Conservation (phyloP, 2,797 vertebrate species). For the Anniella stebbinsi region DNA sequence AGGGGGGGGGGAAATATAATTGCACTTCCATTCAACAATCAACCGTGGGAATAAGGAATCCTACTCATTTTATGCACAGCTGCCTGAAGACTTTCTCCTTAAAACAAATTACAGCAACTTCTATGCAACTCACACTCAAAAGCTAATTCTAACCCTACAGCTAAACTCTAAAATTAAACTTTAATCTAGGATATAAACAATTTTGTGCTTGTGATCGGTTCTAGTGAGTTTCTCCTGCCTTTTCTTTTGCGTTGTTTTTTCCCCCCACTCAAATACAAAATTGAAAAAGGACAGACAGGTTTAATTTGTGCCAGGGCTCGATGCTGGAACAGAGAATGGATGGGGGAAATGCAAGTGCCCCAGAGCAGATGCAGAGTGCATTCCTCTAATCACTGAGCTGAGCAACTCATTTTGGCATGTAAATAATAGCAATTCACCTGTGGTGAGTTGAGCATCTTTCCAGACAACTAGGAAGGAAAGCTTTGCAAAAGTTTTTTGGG, state of each 20-base stretch:
- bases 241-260: conserved; percentile 61
- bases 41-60: conserved; percentile 86
- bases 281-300: conserved; percentile 46
- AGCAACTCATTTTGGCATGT: background rate
- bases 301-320: conserved; percentile 9
- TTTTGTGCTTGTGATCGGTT: conserved; percentile 81
- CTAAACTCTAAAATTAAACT: conserved; percentile 86
- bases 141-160: conserved; percentile 85
- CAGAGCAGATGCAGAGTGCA: background rate
- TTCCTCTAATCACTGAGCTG: background rate
- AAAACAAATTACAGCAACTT: conserved; percentile 94
- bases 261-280: conserved; percentile 55
- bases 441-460: background rate
- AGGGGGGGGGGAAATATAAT: conserved; percentile 83
- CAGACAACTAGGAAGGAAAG: too few species aligned
- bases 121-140: conserved; percentile 85
- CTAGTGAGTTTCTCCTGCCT: conserved; percentile 64
- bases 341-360: background rate
- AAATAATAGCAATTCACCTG: background rate
- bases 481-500: background rate
- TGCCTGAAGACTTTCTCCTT: conserved; percentile 90
- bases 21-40: conserved; percentile 86
- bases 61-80: conserved; percentile 85
- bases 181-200: conserved; percentile 87
- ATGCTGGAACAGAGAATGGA: background rate